Conservation (phyloP, 2,797 vertebrate genomes). For the Mormyrus hasselquistii region DNA sequence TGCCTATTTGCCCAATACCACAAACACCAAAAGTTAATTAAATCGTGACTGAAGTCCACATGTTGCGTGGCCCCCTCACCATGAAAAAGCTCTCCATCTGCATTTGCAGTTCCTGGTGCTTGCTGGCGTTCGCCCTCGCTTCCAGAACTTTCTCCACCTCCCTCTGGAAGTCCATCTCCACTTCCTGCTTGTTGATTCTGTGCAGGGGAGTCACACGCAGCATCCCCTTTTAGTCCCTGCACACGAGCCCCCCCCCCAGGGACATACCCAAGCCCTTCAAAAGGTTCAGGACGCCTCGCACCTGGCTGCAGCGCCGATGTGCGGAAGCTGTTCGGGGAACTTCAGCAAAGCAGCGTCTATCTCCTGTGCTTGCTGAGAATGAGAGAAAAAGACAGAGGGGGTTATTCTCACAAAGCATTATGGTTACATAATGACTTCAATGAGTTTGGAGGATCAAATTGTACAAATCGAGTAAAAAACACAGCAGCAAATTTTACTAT, state of each 20-base stretch:
- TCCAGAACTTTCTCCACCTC: slow-evolving; percentile 56
- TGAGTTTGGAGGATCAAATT: not conserved
- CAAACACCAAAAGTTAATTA: not conserved
- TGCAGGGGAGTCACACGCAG: not conserved
- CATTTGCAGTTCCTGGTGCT: slow-evolving; percentile 47
- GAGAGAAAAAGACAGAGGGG: not conserved
- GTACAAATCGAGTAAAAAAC: not conserved
- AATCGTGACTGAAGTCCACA: not conserved
- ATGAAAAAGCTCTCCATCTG: slow-evolving; percentile 64
- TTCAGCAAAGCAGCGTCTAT: slow-evolving; percentile 55
- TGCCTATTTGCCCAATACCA: not conserved
- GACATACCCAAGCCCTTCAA: not conserved
- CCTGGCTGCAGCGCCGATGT: slow-evolving; percentile 61
- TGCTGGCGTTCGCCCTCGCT: slow-evolving; percentile 46
- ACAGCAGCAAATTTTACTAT: too few species aligned
- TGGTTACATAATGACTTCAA: not conserved
- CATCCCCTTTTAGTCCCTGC: not conserved
- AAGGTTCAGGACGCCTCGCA: slow-evolving; percentile 20
- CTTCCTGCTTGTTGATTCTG: slow-evolving; percentile 67
- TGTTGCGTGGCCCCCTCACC: slow-evolving; percentile 31
- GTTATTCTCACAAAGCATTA: not conserved
- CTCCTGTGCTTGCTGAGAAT: slow-evolving; percentile 61
- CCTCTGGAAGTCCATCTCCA: slow-evolving; percentile 57
- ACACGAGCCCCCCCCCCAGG: not conserved
- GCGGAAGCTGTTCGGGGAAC: slow-evolving; percentile 56